phyloP scores from a whole-genome alignment of 1,140 invertebrate genomes.

The Cyrtorhinus lividipennis region DNA sequence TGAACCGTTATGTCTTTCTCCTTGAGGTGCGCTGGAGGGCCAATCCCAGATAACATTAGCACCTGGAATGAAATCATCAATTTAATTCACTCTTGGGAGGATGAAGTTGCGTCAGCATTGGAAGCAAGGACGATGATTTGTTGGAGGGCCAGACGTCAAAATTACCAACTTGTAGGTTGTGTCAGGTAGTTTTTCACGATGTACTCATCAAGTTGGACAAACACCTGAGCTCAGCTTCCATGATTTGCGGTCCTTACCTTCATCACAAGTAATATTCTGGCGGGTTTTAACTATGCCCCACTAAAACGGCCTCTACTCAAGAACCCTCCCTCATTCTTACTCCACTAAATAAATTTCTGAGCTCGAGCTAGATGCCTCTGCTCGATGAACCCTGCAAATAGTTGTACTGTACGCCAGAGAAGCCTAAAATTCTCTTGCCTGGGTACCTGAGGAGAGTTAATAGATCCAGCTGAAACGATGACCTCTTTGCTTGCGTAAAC shows the following conservation, averaged over 20 bases:
- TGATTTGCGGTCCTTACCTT: too few species aligned
- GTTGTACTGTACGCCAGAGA: neutral
- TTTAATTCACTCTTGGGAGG: neutral
- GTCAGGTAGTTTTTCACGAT: neutral
- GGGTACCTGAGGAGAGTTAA: constrained; percentile 50
- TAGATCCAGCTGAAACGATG: constrained; percentile 51
- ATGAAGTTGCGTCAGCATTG: neutral
- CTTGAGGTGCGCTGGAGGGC: constrained; percentile 43
- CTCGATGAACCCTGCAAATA: too few species aligned
- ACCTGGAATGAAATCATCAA: constrained; percentile 31
- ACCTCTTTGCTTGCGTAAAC: constrained; percentile 43
- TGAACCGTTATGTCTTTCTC: constrained; percentile 38
- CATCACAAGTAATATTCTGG: too few species aligned
- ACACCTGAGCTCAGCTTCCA: too few species aligned
- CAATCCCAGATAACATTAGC: constrained; percentile 64
- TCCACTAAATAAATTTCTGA: too few species aligned
- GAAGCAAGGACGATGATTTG: neutral
- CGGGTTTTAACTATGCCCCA: too few species aligned
- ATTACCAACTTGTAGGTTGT: neutral
- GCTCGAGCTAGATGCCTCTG: too few species aligned
- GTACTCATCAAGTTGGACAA: too few species aligned
- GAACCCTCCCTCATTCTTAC: too few species aligned
- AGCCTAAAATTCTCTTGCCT: constrained; percentile 23
- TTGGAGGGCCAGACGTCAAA: neutral
- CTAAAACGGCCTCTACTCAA: too few species aligned